Evolutionary conservation across 2,888 invertebrate species (phyloP).

Genomic region (Griposia aprilina): DNA sequence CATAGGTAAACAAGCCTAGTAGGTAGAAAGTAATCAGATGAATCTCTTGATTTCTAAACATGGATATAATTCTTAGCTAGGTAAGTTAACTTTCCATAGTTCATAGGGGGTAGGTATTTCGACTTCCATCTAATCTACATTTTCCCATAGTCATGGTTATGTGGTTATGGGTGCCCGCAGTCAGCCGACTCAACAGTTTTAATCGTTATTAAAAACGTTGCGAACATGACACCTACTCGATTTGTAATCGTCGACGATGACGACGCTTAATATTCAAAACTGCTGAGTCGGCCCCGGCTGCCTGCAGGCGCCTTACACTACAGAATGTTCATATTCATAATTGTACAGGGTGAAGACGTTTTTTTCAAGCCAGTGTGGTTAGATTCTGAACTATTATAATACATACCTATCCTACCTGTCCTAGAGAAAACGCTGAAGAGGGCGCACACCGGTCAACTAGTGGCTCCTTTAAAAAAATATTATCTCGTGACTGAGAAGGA

Average conservation of each 20-base stretch:
- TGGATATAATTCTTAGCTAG: background rate
- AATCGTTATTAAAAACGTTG: background rate
- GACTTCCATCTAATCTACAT: background rate
- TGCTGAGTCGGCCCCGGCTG: background rate
- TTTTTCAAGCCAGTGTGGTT: too few species aligned
- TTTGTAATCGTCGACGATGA: too few species aligned
- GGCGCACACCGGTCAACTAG: too few species aligned
- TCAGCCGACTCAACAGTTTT: background rate
- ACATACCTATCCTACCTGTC: too few species aligned
- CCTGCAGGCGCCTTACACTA: background rate
- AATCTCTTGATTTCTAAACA: slow-evolving; percentile 1
- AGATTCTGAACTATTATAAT: too few species aligned
- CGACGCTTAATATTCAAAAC: too few species aligned
- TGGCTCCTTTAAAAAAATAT: too few species aligned
- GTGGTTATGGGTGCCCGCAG: background rate
- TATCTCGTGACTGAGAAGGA: too few species aligned
- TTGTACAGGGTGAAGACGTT: background rate
- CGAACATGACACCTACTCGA: too few species aligned
- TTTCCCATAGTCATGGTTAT: background rate
- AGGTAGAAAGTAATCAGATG: background rate
- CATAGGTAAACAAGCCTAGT: background rate
- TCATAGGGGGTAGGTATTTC: background rate
- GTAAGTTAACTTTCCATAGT: background rate
- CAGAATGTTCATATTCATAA: background rate
- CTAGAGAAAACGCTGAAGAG: too few species aligned